Conservation (phyloP, 2,888 invertebrate species). For the Callyntrura guangdongensis region DNA sequence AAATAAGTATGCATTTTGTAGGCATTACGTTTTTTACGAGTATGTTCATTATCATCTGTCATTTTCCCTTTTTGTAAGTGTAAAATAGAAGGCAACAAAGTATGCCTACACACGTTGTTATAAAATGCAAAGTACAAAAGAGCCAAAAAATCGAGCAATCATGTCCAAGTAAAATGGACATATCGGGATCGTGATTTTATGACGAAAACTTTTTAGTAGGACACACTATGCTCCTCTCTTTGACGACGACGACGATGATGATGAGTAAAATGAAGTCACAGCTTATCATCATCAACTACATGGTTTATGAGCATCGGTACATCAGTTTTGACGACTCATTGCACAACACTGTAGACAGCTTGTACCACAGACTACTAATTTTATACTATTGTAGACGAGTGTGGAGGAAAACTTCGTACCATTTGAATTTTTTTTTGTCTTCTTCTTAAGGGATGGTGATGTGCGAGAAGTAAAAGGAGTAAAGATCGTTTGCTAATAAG, state of each 20-base stretch:
- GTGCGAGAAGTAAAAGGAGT: not conserved
- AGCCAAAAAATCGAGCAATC: not conserved
- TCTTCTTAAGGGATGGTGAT: not conserved
- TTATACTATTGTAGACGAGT: not conserved
- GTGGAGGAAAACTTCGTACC: not conserved
- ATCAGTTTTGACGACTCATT: not conserved
- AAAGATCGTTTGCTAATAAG: not conserved
- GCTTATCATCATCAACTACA: conserved; percentile 15
- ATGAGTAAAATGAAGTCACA: conserved; percentile 57
- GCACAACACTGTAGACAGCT: not conserved
- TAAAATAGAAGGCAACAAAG: not conserved
- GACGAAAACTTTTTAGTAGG: conserved; percentile 42
- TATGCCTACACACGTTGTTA: no score
- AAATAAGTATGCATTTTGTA: not conserved
- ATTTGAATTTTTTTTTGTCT: not conserved
- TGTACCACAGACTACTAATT: not conserved
- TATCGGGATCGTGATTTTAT: conserved; percentile 57
- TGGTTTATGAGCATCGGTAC: not conserved
- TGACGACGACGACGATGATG: conserved; percentile 19
- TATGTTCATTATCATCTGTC: conserved; percentile 1
- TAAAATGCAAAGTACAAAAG: not conserved
- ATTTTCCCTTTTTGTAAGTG: not conserved
- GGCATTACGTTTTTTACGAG: not conserved
- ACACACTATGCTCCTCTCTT: conserved; percentile 5
- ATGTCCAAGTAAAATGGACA: not conserved